Evolutionary conservation across 2,888 invertebrate genomes (phyloP).

Genomic region (Sphaeridia pumilis): DNA sequence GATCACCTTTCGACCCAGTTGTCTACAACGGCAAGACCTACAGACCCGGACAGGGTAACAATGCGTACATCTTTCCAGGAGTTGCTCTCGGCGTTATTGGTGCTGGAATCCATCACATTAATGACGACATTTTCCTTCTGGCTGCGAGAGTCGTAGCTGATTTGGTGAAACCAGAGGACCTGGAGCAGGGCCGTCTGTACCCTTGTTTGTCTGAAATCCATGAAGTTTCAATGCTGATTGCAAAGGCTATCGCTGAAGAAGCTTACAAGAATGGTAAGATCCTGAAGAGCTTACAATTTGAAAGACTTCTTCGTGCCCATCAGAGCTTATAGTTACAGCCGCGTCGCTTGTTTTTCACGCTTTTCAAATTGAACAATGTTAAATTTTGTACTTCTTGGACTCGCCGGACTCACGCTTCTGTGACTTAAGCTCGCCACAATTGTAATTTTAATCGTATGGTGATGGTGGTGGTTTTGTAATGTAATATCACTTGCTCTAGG

Average conservation of each 20-base stretch:
- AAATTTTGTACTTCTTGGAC: too few species aligned
- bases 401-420: too few species aligned
- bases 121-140: constrained; percentile 82
- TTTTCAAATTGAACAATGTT: too few species aligned
- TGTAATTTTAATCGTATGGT: background rate
- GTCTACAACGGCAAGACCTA: constrained; percentile 56
- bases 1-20: constrained; percentile 88
- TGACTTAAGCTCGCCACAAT: too few species aligned
- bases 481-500: constrained; percentile 40
- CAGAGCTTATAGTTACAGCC: too few species aligned
- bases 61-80: constrained; percentile 95
- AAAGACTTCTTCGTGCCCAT: background rate
- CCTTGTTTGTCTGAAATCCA: constrained; percentile 73
- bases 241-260: constrained; percentile 39
- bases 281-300: background rate
- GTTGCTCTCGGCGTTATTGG: constrained; percentile 85
- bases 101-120: constrained; percentile 83
- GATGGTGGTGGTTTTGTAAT: background rate
- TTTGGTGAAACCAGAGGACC: constrained; percentile 66
- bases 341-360: too few species aligned
- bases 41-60: constrained; percentile 92
- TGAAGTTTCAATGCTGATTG: constrained; percentile 81
- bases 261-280: constrained; percentile 18
- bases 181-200: constrained; percentile 78
- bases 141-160: constrained; percentile 68